Evolutionary conservation across 2,797 vertebrate genomes (phyloP).

Genomic region (Pseudochromis fuscus): DNA sequence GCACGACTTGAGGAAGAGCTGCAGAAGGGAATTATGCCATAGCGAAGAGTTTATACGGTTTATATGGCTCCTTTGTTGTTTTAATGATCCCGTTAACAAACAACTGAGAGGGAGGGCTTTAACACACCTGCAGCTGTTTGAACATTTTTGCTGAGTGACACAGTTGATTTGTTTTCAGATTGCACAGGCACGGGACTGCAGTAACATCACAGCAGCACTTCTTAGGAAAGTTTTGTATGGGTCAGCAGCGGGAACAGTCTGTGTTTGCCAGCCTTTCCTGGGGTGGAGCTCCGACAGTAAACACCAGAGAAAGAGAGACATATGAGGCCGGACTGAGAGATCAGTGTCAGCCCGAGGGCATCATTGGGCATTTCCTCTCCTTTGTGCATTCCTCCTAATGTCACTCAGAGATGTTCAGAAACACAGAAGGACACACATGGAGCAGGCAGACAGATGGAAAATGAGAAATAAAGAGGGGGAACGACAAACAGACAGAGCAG

Average conservation of each 20-base stretch:
- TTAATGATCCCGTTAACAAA: constrained; percentile 31
- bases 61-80: constrained; percentile 8
- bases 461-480: constrained; percentile 41
- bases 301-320: constrained; percentile 46
- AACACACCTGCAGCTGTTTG: constrained; percentile 39
- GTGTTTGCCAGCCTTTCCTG: constrained; percentile 34
- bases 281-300: constrained; percentile 43
- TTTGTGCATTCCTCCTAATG: constrained; percentile 72
- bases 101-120: constrained; percentile 10
- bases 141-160: constrained; percentile 48
- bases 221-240: constrained; percentile 14
- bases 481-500: constrained; percentile 22
- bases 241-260: constrained; percentile 44
- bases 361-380: constrained; percentile 69
- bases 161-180: constrained; percentile 29
- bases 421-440: constrained; percentile 35
- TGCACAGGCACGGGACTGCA: constrained; percentile 16
- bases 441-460: constrained; percentile 63
- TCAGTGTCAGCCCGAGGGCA: constrained; percentile 75
- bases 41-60: constrained; percentile 2
- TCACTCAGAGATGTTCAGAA: constrained; percentile 65
- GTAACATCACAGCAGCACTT: constrained; percentile 19
- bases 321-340: constrained; percentile 64
- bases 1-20: neutral
- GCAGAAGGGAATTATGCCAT: constrained; percentile 15